These are phyloP conservation scores for Euzetes globulus DNA, from an alignment of 2,888 invertebrate genomes.

Conservation along the genomic window DNA sequence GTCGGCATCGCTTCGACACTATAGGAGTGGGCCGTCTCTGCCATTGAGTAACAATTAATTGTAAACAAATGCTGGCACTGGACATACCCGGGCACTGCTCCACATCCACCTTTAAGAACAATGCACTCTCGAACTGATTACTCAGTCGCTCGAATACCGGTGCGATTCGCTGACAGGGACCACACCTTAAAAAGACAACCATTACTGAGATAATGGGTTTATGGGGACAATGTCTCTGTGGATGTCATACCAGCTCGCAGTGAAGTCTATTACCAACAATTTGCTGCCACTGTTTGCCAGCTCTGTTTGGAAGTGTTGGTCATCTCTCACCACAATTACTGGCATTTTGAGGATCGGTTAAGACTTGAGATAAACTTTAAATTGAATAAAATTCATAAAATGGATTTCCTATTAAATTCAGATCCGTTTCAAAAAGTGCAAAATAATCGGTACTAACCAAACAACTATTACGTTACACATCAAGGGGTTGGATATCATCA, in stretches of 20 bases:
- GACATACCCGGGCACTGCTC: conserved; percentile 60
- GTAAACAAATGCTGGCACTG: neutral
- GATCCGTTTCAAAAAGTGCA: neutral
- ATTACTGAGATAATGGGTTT: neutral
- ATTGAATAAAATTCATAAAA: neutral
- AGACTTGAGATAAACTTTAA: too few relatives aligned
- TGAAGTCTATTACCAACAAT: conserved; percentile 88
- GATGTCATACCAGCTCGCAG: conserved; percentile 72
- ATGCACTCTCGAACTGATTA: conserved; percentile 65
- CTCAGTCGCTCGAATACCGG: conserved; percentile 85
- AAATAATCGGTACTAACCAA: neutral
- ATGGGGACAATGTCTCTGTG: neutral
- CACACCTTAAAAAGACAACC: conserved; percentile 64
- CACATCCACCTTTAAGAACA: conserved; percentile 90
- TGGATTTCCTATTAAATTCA: neutral
- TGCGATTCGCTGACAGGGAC: conserved; percentile 88
- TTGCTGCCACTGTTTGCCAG: conserved; percentile 74
- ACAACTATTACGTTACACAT: neutral
- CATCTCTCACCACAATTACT: conserved; percentile 51
- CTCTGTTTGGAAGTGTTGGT: conserved; percentile 75
- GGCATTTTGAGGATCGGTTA: conserved; percentile 37
- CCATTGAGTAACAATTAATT: neutral
- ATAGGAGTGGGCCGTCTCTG: conserved; percentile 73
- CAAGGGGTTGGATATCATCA: too few relatives aligned
- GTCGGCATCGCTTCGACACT: conserved; percentile 97